These are phyloP conservation scores for Hemiprocne comata DNA, from an alignment of 2,113 vertebrate genomes.

Conservation along the genomic window DNA sequence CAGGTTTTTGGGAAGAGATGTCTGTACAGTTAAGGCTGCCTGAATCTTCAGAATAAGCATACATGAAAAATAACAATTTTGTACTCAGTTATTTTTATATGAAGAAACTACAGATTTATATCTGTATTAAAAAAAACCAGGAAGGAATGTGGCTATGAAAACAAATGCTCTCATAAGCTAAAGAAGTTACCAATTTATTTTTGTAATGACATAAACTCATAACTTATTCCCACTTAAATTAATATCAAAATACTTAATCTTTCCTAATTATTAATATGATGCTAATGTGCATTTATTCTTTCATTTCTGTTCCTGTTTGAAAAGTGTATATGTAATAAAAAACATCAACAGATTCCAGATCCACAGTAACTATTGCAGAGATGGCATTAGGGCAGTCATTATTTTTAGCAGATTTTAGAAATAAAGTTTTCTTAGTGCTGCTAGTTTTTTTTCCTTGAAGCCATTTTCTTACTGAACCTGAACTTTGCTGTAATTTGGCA, in stretches of 20 bases:
- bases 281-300: not conserved
- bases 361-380: not conserved
- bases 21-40: not conserved
- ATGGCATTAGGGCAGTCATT: not conserved
- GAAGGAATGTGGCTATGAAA: not conserved
- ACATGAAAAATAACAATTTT: not conserved
- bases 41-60: not conserved
- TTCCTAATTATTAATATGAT: not conserved
- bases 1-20: not conserved
- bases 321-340: not conserved
- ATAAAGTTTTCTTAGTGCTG: not conserved
- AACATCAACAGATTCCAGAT: not conserved
- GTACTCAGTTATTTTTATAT: not conserved
- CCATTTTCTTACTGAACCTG: not conserved
- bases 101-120: not conserved
- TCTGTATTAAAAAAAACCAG: not conserved
- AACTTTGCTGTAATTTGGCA: not conserved
- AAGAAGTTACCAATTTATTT: not conserved
- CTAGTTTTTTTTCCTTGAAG: not conserved
- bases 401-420: not conserved
- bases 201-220: not conserved
- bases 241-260: not conserved
- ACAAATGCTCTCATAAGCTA: not conserved
- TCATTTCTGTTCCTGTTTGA: not conserved
- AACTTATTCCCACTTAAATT: not conserved